phyloP scores from a whole-genome alignment of 23 tunicate genomes.

The Trididemnum nubilum region DNA sequence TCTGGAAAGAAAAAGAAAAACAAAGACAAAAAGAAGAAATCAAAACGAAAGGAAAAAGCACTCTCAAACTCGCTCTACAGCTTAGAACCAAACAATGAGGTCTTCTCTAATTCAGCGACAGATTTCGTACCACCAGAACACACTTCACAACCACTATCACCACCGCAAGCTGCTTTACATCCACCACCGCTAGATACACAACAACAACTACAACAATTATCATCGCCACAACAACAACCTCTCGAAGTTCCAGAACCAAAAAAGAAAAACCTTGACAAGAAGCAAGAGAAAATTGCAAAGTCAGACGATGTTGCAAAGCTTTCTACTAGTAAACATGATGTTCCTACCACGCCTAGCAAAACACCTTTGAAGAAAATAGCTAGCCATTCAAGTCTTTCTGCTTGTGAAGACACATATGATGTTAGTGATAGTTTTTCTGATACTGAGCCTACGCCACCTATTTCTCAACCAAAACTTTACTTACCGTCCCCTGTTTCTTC shows the following conservation, averaged over 20 bases:
- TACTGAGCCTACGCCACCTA: constrained; percentile 6
- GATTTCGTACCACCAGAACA: background rate
- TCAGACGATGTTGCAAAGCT: background rate
- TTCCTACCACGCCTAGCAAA: background rate
- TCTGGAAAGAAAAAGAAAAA: constrained; percentile 66
- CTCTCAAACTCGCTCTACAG: constrained; percentile 21
- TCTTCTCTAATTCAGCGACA: constrained; percentile 1
- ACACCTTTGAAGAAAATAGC: background rate
- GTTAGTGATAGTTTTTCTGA: constrained; percentile 73
- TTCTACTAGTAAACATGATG: background rate
- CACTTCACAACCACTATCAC: background rate
- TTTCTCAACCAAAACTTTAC: background rate
- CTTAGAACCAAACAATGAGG: constrained; percentile 14
- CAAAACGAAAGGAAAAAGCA: constrained; percentile 46
- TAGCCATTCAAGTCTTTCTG: constrained; percentile 52
- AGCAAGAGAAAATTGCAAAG: background rate
- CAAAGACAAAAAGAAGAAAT: constrained; percentile 76
- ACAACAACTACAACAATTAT: no score
- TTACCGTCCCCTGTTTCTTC: background rate
- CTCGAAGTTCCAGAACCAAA: no score
- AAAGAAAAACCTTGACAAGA: background rate
- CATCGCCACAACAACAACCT: no score
- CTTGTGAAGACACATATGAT: constrained; percentile 50
- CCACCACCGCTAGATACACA: no score
- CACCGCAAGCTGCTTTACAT: no score